phyloP scores from a whole-genome alignment of 2,113 vertebrate species.

The Leptodactylus fuscus region DNA sequence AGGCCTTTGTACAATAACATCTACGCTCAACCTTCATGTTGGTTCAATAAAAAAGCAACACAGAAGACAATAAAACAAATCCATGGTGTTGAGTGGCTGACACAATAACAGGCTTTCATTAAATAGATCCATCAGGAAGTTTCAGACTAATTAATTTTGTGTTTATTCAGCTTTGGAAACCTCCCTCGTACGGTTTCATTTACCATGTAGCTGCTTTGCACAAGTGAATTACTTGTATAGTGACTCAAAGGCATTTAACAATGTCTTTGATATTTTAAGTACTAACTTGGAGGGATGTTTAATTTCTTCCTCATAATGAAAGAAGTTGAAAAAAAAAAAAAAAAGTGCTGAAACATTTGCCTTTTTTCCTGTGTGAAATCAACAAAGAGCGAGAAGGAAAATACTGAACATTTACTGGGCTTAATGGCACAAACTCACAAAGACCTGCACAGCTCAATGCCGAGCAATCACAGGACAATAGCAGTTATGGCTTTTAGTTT shows the following conservation, averaged over 20 bases:
- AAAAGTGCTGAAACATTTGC: slow-evolving; percentile 72
- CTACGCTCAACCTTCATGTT: slow-evolving; percentile 37
- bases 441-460: slow-evolving; percentile 74
- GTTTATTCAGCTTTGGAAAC: slow-evolving; percentile 80
- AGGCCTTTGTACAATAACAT: background rate
- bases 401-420: slow-evolving; percentile 71
- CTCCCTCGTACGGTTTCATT: slow-evolving; percentile 79
- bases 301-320: slow-evolving; percentile 82
- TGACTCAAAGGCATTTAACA: slow-evolving; percentile 85
- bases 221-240: slow-evolving; percentile 83
- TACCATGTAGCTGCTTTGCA: slow-evolving; percentile 78
- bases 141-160: slow-evolving; percentile 78
- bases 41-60: slow-evolving; percentile 48
- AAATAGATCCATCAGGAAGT: slow-evolving; percentile 74
- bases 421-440: slow-evolving; percentile 74
- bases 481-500: slow-evolving; percentile 59
- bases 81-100: slow-evolving; percentile 44
- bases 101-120: slow-evolving; percentile 60
- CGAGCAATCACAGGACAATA: slow-evolving; percentile 68
- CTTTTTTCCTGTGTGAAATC: slow-evolving; percentile 71
- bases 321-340: slow-evolving; percentile 76
- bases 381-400: slow-evolving; percentile 70
- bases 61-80: slow-evolving; percentile 51
- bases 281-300: slow-evolving; percentile 83
- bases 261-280: slow-evolving; percentile 86